These are phyloP conservation scores for Anguilla anguilla DNA, from an alignment of 2,797 vertebrate genomes.

Conservation along the genomic window DNA sequence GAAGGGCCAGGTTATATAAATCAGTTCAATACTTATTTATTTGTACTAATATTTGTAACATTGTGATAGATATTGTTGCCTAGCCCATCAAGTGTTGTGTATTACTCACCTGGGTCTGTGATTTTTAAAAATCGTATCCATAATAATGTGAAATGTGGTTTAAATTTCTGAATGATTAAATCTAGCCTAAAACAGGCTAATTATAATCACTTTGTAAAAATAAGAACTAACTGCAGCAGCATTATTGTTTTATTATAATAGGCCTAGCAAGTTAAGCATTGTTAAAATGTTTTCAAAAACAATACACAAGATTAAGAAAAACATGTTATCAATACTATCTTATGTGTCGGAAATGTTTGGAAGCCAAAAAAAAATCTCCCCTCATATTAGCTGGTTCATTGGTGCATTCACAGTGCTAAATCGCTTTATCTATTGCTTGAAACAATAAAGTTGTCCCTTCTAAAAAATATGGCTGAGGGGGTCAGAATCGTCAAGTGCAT, in stretches of 20 bases:
- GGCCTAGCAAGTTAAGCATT: too few relatives aligned
- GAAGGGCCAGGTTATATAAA: not conserved
- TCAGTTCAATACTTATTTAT: not conserved
- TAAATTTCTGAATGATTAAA: not conserved
- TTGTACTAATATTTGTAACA: not conserved
- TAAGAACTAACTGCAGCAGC: too few relatives aligned
- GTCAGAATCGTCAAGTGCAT: too few relatives aligned
- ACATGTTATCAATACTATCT: too few relatives aligned
- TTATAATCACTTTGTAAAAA: not conserved
- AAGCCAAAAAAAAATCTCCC: too few relatives aligned
- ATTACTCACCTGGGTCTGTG: not conserved
- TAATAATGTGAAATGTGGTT: not conserved
- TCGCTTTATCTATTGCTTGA: not conserved
- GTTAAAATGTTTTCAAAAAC: too few relatives aligned
- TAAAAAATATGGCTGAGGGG: slow-evolving; percentile 35
- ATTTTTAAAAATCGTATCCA: too few relatives aligned
- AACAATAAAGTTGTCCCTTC: slow-evolving; percentile 56
- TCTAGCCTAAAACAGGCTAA: not conserved
- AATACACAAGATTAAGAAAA: too few relatives aligned
- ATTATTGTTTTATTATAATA: too few relatives aligned
- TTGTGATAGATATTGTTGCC: not conserved
- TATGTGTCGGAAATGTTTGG: too few relatives aligned
- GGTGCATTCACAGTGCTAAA: too few relatives aligned
- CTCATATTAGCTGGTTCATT: too few relatives aligned
- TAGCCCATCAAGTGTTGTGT: not conserved